A percentile compares a stretch with the other conserved stretches of the same genome.
These are phyloP conservation scores for Fragum sueziense DNA, from an alignment of 2,888 invertebrate species.

Conservation along the genomic window DNA sequence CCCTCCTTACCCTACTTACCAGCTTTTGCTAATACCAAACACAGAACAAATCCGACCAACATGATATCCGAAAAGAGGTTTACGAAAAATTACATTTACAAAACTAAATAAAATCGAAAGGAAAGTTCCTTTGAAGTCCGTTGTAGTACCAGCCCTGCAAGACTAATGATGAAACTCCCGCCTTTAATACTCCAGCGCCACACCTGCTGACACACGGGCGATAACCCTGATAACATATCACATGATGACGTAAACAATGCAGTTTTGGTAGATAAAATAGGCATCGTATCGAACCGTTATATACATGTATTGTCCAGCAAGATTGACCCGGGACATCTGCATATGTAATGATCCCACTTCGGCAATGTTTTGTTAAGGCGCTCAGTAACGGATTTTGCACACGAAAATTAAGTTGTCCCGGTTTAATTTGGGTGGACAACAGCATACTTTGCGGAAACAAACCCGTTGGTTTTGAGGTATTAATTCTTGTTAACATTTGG, in stretches of 20 bases:
- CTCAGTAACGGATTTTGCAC: too few species aligned
- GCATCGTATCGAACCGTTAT: too few species aligned
- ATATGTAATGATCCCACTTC: too few species aligned
- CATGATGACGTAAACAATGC: not conserved
- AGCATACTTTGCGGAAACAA: too few species aligned
- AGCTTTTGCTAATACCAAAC: not conserved
- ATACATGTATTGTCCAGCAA: too few species aligned
- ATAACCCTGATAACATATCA: slow-evolving; percentile 2
- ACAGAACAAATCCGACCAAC: slow-evolving; percentile 7
- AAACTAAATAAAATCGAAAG: not conserved
- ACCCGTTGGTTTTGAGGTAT: too few species aligned
- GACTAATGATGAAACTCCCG: not conserved
- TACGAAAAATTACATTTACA: not conserved
- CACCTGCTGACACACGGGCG: not conserved
- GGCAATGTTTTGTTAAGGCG: too few species aligned
- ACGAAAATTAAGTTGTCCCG: too few species aligned
- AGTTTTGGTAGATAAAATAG: too few species aligned
- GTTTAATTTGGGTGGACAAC: too few species aligned
- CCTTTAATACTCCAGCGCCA: not conserved
- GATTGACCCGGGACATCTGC: too few species aligned
- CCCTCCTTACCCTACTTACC: slow-evolving; percentile 9
- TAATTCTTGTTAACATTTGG: too few species aligned
- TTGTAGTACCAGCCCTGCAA: not conserved
- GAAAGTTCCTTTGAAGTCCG: not conserved
- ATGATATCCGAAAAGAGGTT: not conserved